Base-by-base conservation (phyloP, 2,888 invertebrate genomes). In the Morpho deidamia region DNA sequence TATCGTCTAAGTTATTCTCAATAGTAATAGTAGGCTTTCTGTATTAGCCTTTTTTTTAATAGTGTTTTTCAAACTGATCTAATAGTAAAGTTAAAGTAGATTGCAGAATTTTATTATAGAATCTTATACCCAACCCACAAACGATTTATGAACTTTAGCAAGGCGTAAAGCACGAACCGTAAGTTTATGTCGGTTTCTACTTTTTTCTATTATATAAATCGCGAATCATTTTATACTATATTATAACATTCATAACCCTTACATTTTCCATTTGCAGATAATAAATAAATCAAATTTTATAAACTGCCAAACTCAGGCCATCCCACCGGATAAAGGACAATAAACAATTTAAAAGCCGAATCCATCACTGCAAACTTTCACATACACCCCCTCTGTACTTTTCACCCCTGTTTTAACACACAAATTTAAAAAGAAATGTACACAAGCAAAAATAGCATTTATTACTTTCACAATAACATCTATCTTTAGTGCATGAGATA, bases 341-440 rank as follows among this genome's bases (percentile, higher is more conserved):
- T 76, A 77, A 81, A 77, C 81, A 80, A 78, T 80, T 82, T 77
- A 78, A 79, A 49, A 78, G 78, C 76, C 76, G 72, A 78, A 81
- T 83, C 81, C 72, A 71, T 66, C 74, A 74, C 70, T 70, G 65
- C 72, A 75, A 81, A 78, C 72, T 78, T 76, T 76, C 67, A 67
- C 67, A 68, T 68, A 68, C 67, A 66, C 55, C 57, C 61, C 62
- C 59, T 45, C 32, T 51, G 56, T 59, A 59, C 61, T 59, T 63
- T 62, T 61, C 66, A 65, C 66, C 64, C 65, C 59, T 62, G 57
- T 51, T 53, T 51, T 41, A 48, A 58, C 47, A 42, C 34, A 60
- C 52, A 55, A 51, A 53, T 8, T 12, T 44, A 23, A 11, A 37
- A 39, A 8, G 23, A 42, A 8, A 34, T 40, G 1, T 3, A n/a